Conservation (phyloP, 92 coral and sea anemone species). For the Parazoanthus atlanticus region DNA sequence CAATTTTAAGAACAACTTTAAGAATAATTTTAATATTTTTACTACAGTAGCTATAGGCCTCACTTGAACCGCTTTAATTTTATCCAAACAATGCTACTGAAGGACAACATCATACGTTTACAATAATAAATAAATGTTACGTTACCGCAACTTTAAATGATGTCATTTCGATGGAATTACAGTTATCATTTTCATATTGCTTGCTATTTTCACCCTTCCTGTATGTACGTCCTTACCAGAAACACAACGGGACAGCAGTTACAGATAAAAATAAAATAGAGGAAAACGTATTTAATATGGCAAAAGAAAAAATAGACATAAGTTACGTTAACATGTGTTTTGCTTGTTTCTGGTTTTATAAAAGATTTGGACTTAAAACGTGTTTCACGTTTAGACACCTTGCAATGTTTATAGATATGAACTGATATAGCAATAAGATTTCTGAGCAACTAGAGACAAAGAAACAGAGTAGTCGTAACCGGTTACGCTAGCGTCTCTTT, state of each 20-base stretch:
- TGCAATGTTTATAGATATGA: no score
- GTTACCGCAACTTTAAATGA: no score
- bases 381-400: no score
- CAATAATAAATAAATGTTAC: no score
- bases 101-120: no score
- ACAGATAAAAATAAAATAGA: neutral
- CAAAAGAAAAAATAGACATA: neutral
- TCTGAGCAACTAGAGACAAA: conserved; percentile 5
- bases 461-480: neutral
- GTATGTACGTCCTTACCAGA: neutral
- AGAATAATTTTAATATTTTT: no score
- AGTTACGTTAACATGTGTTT: neutral
- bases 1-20: no score
- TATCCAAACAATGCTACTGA: no score
- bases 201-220: neutral
- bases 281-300: neutral
- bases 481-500: neutral
- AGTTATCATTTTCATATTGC: neutral
- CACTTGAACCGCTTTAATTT: no score
- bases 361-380: neutral
- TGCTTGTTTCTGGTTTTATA: neutral
- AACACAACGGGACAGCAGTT: neutral
- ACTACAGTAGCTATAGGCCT: no score
- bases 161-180: neutral
- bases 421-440: neutral